Evolutionary conservation across 2,888 invertebrate species (phyloP), one percentile per base, ranked within the genome.

Genomic region (Myopa tessellatipennis): DNA sequence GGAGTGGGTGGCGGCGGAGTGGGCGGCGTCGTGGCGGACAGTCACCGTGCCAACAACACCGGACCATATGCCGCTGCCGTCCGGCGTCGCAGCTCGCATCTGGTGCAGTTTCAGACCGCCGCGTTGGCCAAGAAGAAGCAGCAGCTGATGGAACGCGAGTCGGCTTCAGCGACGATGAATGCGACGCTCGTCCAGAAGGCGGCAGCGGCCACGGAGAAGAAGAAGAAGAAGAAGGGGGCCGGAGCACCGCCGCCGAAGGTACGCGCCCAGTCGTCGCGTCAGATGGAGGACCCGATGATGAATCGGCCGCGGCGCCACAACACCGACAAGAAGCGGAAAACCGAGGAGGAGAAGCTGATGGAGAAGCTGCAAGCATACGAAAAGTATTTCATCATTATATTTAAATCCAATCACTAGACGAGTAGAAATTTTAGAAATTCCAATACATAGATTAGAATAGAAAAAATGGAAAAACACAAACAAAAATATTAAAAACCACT

Each of bases 281-380:
- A 85, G 80, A 86, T 88, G 86, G 88, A 85, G 7, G 88, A 88
- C 85, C 89, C 89, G 3, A 79, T 88, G 78, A 88, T 87, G 88
- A 87, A 88, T 82, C 87, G 89, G 0, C 88, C 89, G 4, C 83
- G 88, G 38, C 85, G 86, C 58, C 81, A 81, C 5, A 83, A 84
- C 2, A 83, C 85, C 4, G 80, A 83, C 12, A 4, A 72, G 6
- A 77, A 61, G 79, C 83, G 81, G 6, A 77, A 61, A 78, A 84
- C 81, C 36, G 38, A 36, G 4, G 4, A 75, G 8, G 79, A 68
- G 77, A 85, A 83, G 81, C 84, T 85, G 77, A 86, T 85, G 81
- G 80, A 74, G 74, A 10, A 74, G 74, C 55, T 55, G 75, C 40
- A 45, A 40, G 8, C 76, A 73, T 55, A 36, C 61, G n/a, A 77